Percentiles rank a stretch among this genome's conserved stretches.
phyloP scores from a whole-genome alignment of 2,888 invertebrate genomes.

The Meganola albula region DNA sequence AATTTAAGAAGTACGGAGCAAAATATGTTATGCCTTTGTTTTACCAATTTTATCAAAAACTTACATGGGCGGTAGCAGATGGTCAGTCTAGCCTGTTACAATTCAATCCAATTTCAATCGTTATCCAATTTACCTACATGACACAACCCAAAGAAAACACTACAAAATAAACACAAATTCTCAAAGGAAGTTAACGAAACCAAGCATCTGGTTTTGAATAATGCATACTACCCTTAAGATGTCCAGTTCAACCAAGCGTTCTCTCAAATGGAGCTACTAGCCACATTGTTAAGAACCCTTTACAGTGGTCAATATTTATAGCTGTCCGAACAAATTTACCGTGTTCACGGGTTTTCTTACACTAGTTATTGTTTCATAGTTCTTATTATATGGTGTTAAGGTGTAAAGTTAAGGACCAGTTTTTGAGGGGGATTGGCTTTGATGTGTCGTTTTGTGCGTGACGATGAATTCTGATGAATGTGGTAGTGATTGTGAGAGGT shows the following conservation, averaged over 20 bases:
- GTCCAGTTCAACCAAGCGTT: conserved; percentile 39
- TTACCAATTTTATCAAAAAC: too few species aligned
- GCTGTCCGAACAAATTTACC: conserved; percentile 46
- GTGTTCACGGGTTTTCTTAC: conserved; percentile 20
- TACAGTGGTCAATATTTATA: conserved; percentile 56
- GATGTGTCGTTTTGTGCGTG: conserved; percentile 31
- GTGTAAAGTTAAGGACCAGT: conserved; percentile 16
- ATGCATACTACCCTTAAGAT: conserved; percentile 41
- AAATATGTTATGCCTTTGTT: too few species aligned
- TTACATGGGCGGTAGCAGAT: too few species aligned
- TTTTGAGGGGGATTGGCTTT: conserved; percentile 20
- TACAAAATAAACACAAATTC: conserved; percentile 16
- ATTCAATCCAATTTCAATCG: background rate
- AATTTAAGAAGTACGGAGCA: too few species aligned
- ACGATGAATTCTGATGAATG: conserved; percentile 40
- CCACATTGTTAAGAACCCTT: conserved; percentile 45
- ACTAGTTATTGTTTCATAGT: conserved; percentile 3
- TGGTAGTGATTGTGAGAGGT: conserved; percentile 21
- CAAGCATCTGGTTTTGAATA: conserved; percentile 40
- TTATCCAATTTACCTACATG: conserved; percentile 12
- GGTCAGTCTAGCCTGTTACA: too few species aligned
- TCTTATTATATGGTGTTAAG: conserved; percentile 16
- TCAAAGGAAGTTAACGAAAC: conserved; percentile 22
- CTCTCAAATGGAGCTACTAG: conserved; percentile 49
- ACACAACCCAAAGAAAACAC: conserved; percentile 6